Percentiles rank a stretch among this genome's conserved stretches.
These are phyloP conservation scores for Phaethornis superciliosus DNA, from an alignment of 2,113 vertebrate genomes.

Conservation along the genomic window DNA sequence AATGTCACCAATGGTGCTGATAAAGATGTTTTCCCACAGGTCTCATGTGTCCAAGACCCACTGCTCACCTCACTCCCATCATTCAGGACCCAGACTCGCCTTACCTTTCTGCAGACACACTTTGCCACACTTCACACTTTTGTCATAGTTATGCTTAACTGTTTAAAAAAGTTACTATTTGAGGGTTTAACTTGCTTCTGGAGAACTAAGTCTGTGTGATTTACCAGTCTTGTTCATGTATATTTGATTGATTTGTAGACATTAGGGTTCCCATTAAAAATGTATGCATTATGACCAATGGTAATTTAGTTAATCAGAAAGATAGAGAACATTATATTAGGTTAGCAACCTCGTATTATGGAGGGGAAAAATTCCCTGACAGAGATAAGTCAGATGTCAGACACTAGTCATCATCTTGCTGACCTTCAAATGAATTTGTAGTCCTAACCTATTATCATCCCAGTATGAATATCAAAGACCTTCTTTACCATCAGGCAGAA, in stretches of 20 bases:
- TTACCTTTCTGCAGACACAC: neutral
- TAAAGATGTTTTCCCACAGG: neutral
- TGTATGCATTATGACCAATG: neutral
- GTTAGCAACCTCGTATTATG: neutral
- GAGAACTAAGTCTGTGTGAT: accelerated
- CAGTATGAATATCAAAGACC: neutral
- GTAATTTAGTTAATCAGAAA: neutral
- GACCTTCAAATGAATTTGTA: slow-evolving; percentile 4
- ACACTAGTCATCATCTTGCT: neutral
- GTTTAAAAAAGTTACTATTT: neutral
- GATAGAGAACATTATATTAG: neutral
- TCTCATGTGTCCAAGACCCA: neutral
- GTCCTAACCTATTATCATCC: neutral
- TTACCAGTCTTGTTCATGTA: neutral
- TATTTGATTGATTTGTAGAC: neutral
- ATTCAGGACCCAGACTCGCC: accelerated
- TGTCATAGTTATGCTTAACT: too few species aligned
- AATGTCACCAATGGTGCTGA: accelerated
- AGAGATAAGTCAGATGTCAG: neutral
- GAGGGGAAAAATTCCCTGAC: neutral
- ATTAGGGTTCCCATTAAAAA: neutral
- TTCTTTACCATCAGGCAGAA: neutral
- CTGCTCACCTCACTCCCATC: neutral
- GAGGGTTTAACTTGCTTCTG: neutral
- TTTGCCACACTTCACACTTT: neutral